phyloP scores from a whole-genome alignment of 2,888 invertebrate genomes.

The Calliphora vomitoria region DNA sequence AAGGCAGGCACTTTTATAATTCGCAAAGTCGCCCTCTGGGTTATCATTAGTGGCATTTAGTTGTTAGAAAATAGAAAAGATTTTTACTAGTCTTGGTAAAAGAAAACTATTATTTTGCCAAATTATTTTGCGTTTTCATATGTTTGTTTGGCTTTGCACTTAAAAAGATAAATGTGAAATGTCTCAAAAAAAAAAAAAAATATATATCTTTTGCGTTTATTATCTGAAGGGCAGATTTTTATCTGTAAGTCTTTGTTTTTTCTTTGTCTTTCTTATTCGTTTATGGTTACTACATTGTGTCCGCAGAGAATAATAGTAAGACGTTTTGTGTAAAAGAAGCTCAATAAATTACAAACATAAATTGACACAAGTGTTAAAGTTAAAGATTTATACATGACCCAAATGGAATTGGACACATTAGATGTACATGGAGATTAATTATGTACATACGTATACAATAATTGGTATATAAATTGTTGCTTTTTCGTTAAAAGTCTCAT shows the following conservation, averaged over 20 bases:
- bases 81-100: background rate
- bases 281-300: background rate
- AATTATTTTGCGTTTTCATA: constrained; percentile 10
- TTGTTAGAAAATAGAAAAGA: background rate
- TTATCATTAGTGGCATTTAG: constrained; percentile 33
- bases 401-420: background rate
- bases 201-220: no score
- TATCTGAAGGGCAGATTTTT: constrained; percentile 44
- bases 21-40: background rate
- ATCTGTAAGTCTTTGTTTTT: background rate
- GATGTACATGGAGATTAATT: background rate
- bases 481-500: no score
- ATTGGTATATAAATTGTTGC: no score
- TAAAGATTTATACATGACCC: constrained; percentile 24
- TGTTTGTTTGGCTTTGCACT: background rate
- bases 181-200: background rate
- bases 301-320: constrained; percentile 16
- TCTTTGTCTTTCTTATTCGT: constrained; percentile 9
- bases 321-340: constrained; percentile 8
- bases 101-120: background rate
- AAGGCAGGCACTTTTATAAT: background rate
- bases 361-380: constrained; percentile 37
- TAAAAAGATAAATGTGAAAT: constrained; percentile 3
- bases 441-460: background rate
- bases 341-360: constrained; percentile 49